Conservation (phyloP, 1,140 invertebrate genomes). For the Riptortus pedestris region DNA sequence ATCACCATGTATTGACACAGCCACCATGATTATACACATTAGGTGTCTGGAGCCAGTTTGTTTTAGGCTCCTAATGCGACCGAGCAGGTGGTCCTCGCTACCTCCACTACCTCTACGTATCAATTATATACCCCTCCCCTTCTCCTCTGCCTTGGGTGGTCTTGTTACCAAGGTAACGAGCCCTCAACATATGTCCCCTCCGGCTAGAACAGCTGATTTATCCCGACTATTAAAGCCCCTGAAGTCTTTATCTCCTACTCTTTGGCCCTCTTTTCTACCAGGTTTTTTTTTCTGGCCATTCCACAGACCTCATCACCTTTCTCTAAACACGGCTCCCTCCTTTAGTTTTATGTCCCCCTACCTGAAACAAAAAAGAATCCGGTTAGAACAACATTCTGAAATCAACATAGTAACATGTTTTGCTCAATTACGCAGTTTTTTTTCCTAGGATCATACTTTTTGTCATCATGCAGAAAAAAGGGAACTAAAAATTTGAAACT, state of each 20-base stretch:
- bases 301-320: constrained; percentile 3
- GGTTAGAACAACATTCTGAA: too few relatives aligned
- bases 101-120: constrained; percentile 5
- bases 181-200: neutral
- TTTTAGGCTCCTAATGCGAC: constrained; percentile 12
- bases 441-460: too few relatives aligned
- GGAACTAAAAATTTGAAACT: too few relatives aligned
- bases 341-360: constrained; percentile 7
- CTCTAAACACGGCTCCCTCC: constrained; percentile 15
- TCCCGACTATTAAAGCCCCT: constrained; percentile 14
- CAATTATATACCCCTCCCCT: neutral
- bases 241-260: constrained; percentile 10
- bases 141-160: constrained; percentile 1
- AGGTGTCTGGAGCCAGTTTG: constrained; percentile 14
- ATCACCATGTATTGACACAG: constrained; percentile 8
- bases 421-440: too few relatives aligned
- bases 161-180: constrained; percentile 14
- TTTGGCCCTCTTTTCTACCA: neutral
- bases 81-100: constrained; percentile 4
- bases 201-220: constrained; percentile 9
- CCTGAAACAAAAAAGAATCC: neutral
- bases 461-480: too few relatives aligned
- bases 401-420: too few relatives aligned
- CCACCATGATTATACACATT: constrained; percentile 10
- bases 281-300: neutral